Evolutionary conservation across 2,888 invertebrate genomes (phyloP).

Genomic region (Muschampia plurimacula): DNA sequence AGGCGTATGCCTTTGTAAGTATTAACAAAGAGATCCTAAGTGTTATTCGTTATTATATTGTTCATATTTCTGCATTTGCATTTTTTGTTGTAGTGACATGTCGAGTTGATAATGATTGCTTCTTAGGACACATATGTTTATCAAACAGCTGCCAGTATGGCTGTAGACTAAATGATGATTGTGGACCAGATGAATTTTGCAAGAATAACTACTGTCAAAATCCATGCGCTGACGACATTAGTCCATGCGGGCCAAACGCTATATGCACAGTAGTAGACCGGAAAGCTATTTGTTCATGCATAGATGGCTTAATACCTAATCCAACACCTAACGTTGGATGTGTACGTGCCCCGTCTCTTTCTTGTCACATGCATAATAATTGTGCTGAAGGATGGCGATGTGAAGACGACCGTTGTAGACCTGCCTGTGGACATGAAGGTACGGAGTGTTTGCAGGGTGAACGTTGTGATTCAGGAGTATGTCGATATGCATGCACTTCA

Average conservation of each 20-base stretch:
- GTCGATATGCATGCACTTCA: conserved; percentile 92
- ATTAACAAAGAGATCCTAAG: conserved; percentile 20
- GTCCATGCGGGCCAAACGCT: conserved; percentile 95
- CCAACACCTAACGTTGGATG: conserved; percentile 96
- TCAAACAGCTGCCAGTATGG: conserved; percentile 94
- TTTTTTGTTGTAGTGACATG: conserved; percentile 89
- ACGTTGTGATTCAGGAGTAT: conserved; percentile 90
- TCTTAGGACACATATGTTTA: conserved; percentile 95
- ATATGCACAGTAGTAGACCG: conserved; percentile 92
- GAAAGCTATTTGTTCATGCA: conserved; percentile 92
- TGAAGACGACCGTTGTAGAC: conserved; percentile 90
- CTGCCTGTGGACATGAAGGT: conserved; percentile 90
- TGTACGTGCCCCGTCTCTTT: conserved; percentile 90
- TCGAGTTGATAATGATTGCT: conserved; percentile 96
- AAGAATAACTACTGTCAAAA: conserved; percentile 92
- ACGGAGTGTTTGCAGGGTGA: conserved; percentile 93
- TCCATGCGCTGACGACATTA: conserved; percentile 88
- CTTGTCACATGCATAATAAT: conserved; percentile 92
- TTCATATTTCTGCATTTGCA: not conserved
- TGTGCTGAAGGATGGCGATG: conserved; percentile 91
- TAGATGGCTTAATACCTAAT: conserved; percentile 92
- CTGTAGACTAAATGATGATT: conserved; percentile 94
- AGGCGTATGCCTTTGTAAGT: conserved; percentile 92
- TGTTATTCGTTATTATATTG: not conserved
- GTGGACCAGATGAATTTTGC: conserved; percentile 93